phyloP scores from a whole-genome alignment of 2,888 invertebrate species.

The Meteorus cinctellus region DNA sequence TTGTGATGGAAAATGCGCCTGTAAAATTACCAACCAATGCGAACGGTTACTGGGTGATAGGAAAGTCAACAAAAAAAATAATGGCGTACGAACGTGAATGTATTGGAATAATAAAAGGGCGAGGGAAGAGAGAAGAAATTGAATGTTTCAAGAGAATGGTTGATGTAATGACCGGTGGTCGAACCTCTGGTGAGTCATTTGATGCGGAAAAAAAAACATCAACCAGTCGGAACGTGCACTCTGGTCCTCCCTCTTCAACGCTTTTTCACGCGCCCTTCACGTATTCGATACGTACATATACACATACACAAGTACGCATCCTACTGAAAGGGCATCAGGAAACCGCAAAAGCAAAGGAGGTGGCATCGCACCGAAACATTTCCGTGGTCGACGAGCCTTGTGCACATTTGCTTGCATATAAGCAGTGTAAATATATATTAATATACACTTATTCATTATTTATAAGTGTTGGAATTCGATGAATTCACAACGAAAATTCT shows the following conservation, averaged over 20 bases:
- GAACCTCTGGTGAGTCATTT: constrained; percentile 54
- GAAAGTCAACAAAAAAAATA: constrained; percentile 62
- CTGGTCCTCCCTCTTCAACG: constrained; percentile 26
- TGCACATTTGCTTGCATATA: constrained; percentile 31
- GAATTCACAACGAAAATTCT: no score
- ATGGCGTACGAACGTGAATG: constrained; percentile 28
- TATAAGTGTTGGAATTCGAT: no score
- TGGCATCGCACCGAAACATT: constrained; percentile 37
- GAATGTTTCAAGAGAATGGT: constrained; percentile 32
- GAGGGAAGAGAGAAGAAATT: not conserved
- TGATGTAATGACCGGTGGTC: constrained; percentile 51
- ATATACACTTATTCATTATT: not conserved
- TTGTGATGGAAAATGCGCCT: not conserved
- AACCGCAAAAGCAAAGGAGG: constrained; percentile 35
- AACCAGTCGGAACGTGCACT: constrained; percentile 53
- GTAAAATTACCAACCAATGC: constrained; percentile 56
- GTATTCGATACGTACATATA: constrained; percentile 36
- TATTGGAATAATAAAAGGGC: not conserved
- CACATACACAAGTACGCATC: constrained; percentile 4
- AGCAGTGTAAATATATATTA: not conserved
- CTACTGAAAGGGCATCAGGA: not conserved
- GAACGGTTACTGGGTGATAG: constrained; percentile 67
- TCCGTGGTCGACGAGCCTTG: constrained; percentile 34
- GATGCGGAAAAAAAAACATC: constrained; percentile 52
- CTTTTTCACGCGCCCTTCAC: constrained; percentile 32